These are phyloP conservation scores for Strigamia transsilvanica DNA, from an alignment of 2,888 invertebrate species.

Conservation along the genomic window DNA sequence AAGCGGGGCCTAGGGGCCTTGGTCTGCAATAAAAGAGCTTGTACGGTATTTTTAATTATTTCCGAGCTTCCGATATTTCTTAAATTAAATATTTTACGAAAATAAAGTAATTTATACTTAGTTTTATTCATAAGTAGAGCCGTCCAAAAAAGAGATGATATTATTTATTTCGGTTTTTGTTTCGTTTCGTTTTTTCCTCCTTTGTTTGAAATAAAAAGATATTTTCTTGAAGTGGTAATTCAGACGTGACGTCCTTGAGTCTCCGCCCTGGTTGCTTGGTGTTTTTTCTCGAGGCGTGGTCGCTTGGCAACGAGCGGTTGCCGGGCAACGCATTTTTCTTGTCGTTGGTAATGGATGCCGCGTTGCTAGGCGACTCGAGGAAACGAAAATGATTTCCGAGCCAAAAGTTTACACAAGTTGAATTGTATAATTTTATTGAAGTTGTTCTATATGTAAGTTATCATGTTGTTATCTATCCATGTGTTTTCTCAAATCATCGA, in stretches of 20 bases:
- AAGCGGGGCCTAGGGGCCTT: too few species aligned
- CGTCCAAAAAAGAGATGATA: constrained; percentile 2
- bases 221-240: not conserved
- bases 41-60: not conserved
- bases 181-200: not conserved
- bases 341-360: not conserved
- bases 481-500: not conserved
- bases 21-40: too few species aligned
- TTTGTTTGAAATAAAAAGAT: too few species aligned
- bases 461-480: not conserved
- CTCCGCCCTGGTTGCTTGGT: not conserved
- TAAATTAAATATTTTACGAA: too few species aligned
- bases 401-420: not conserved
- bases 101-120: not conserved
- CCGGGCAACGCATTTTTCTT: not conserved
- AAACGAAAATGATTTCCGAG: constrained; percentile 5
- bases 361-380: not conserved
- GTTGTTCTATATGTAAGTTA: not conserved
- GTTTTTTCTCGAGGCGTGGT: not conserved
- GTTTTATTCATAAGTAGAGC: not conserved
- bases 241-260: constrained; percentile 33
- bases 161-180: not conserved
- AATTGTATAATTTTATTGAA: not conserved
- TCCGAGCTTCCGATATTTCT: not conserved
- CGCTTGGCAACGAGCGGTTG: not conserved